These are phyloP conservation scores for Smutsia temminckii DNA, from an alignment of 2,797 vertebrate species.

Conservation along the genomic window DNA sequence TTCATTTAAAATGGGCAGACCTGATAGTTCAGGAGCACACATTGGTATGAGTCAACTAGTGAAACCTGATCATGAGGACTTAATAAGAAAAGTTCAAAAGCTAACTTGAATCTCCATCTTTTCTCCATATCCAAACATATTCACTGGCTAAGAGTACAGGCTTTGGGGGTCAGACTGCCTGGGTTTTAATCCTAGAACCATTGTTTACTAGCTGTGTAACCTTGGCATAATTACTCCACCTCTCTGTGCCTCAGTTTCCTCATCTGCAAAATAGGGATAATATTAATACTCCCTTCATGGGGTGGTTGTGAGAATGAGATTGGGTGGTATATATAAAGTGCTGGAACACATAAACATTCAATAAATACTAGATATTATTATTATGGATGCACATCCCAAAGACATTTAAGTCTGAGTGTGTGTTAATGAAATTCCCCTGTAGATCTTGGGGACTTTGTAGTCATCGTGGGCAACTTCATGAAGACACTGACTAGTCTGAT, in stretches of 20 bases:
- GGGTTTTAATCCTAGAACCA: background rate
- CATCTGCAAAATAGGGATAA: background rate
- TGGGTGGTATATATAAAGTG: background rate
- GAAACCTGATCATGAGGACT: conserved; percentile 43
- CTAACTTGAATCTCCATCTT: background rate
- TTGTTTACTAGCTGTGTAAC: background rate
- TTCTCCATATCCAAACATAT: background rate
- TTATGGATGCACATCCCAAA: background rate
- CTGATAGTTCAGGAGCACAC: conserved; percentile 13
- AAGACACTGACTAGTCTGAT: background rate
- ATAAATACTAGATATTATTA: background rate
- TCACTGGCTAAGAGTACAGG: background rate
- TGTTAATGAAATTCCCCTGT: background rate
- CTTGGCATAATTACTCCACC: background rate
- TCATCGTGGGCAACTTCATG: background rate
- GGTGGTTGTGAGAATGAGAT: background rate
- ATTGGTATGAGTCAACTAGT: conserved; percentile 31
- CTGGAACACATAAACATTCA: background rate
- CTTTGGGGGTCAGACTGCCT: background rate
- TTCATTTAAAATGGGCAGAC: conserved; percentile 51
- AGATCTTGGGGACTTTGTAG: background rate
- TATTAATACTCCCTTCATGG: background rate
- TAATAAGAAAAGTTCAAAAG: conserved; percentile 42
- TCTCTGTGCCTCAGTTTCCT: background rate
- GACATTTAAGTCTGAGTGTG: background rate